Conservation (phyloP, 2,113 vertebrate genomes). For the Chlorocebus sabaeus region DNA sequence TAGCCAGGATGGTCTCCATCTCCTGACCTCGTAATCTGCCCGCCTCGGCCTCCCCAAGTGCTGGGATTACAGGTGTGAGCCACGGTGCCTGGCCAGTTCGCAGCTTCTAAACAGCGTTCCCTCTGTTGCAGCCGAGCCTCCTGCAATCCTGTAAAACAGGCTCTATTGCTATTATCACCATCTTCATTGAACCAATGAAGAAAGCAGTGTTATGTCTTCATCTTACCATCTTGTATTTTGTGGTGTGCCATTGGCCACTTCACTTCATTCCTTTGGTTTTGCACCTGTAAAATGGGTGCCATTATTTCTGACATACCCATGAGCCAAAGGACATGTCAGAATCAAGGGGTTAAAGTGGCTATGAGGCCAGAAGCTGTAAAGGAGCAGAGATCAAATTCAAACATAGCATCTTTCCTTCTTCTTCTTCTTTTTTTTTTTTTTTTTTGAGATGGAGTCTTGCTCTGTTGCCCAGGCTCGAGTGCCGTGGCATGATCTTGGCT, state of each 20-base stretch:
- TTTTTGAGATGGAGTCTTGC: too few species aligned
- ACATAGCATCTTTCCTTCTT: too few species aligned
- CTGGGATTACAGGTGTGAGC: too few species aligned
- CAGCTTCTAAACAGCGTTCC: not conserved
- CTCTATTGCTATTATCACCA: too few species aligned
- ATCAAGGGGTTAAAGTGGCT: not conserved
- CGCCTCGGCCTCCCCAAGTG: too few species aligned
- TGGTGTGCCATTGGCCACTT: not conserved
- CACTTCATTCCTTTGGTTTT: not conserved
- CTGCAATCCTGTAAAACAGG: not conserved
- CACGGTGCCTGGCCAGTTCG: fast-evolving
- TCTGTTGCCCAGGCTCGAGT: too few species aligned
- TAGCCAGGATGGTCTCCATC: too few species aligned
- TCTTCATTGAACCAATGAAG: not conserved
- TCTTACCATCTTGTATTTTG: not conserved
- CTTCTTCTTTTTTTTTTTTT: too few species aligned
- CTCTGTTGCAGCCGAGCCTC: not conserved
- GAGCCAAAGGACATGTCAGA: not conserved
- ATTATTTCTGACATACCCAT: not conserved
- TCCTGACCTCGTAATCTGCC: too few species aligned
- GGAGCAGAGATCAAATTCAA: not conserved
- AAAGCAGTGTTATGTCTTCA: not conserved
- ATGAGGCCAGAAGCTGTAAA: not conserved
- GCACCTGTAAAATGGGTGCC: not conserved
- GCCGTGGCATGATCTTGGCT: too few species aligned